A percentile compares a stretch with the other conserved stretches of the same genome.
These are phyloP conservation scores for Recurvirostra avosetta DNA, from an alignment of 2,113 vertebrate genomes.

Conservation along the genomic window DNA sequence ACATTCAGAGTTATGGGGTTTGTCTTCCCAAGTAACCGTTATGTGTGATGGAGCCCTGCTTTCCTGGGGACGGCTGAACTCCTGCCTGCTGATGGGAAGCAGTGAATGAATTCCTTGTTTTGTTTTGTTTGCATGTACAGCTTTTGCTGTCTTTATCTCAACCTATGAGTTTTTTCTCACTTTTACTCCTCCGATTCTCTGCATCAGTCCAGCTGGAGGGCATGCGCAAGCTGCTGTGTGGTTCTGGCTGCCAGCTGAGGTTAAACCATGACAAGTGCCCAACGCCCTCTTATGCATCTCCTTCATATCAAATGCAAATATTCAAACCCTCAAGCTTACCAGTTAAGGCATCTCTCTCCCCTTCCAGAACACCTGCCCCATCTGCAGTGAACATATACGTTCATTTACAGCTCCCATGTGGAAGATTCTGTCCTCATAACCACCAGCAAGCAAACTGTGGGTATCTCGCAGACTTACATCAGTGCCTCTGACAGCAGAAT, in stretches of 20 bases:
- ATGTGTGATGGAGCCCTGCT: neutral
- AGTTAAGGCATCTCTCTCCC: neutral
- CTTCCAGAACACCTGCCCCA: neutral
- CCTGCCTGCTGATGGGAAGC: neutral
- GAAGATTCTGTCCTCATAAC: neutral
- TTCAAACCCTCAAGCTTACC: neutral
- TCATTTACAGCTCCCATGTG: neutral
- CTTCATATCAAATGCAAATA: neutral
- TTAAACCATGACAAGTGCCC: neutral
- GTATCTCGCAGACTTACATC: rapidly evolving
- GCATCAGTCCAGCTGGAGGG: neutral
- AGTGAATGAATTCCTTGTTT: neutral
- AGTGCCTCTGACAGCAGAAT: neutral
- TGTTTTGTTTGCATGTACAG: neutral
- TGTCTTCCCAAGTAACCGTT: neutral
- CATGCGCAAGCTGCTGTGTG: neutral
- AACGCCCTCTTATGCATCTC: neutral
- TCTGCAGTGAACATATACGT: rapidly evolving
- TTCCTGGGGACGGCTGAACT: neutral
- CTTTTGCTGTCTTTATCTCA: neutral
- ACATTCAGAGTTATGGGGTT: neutral
- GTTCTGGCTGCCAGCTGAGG: neutral
- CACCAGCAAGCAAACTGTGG: neutral
- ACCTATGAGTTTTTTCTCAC: neutral
- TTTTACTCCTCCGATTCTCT: neutral